Evolutionary conservation across 2,797 vertebrate species (phyloP), one percentile per base, ranked within the genome.

Genomic region (Melanotaenia parkinsoni): DNA sequence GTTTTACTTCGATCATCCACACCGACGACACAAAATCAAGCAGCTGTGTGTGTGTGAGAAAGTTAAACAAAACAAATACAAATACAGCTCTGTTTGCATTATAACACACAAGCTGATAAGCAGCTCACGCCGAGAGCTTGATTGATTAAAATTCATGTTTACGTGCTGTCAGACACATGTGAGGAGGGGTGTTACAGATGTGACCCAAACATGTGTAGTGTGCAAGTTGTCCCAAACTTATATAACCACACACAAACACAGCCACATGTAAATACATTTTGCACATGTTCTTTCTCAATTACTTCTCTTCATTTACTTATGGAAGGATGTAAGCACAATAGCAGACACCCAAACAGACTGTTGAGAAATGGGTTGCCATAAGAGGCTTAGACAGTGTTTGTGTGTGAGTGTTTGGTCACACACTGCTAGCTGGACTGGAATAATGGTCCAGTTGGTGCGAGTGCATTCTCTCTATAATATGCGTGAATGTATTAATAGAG

Each of bases 281-380:
- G 18, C 62, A 45, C 28, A 10, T 72, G 72, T 65, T 62, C 58
- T 43, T 59, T 50, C 45, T 45, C 37, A 59, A 51, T 66, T 47
- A 62, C 58, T 70, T 79, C 24, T 76, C 74, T 75, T 78, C 37
- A 76, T 75, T 80, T 72, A 64, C 70, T 79, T 80, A 74, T 58
- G 59, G 54, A 77, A 62, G 33, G 78, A 73, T 11, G 35, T 28
- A 33, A 53, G 60, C 71, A 82, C 79, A 79, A 64, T 51, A 54
- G 66, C 72, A 86, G 84, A 82, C 86, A 83, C 86, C 88, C 86
- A 82, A 79, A 86, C 82, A 90, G 79, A 80, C 85, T 69, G 65
- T 45, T 60, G 76, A 63, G 74, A 85, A 86, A 74, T 88, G 89
- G 71, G 86, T 91, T 86, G 83, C 72, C 53, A 50, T 90, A 91